Base-by-base conservation (phyloP, 2,797 vertebrate genomes). In the Cichlasoma orientale region DNA sequence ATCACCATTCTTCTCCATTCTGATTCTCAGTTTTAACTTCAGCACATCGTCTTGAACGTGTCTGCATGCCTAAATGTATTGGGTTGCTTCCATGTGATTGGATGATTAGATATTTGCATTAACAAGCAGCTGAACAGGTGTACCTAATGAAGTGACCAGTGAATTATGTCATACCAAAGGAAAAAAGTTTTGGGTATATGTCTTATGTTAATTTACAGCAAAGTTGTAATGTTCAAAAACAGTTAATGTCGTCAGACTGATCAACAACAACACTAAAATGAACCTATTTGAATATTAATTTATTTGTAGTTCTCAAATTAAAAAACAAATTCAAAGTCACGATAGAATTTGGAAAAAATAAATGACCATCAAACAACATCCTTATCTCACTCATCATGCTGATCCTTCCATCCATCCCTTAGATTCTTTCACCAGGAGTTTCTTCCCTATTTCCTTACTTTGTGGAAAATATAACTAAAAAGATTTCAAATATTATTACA, bases 61-160 rank as follows among this genome's bases (percentile, higher is more conserved):
- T 47, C 41, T 29, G 29, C 9, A 12, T 19, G 41, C 23, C 9
- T 0, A 66, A 0, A 66, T 44, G 18, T 11, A 66, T 2, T 0
- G 9, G 44, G 44, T 4, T 44, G 18, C 3, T 66, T 23, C 0
- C 23, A 66, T 47, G 11, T 66, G 41, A 66, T 66, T 7, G 25
- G 23, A 14, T 7, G 59, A 44, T 63, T 31, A 38, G 57, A 38
- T 59, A 38, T 59, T 50, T 50, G 3, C 18, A 3, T 4, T 50
- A 50, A 50, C 2, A 2, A 50, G 16, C 44, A 50, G 3, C 1
- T 4, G 29, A 59, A 36, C 31, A 59, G 57, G n/a, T 36, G 31
- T 58, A 33, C 10, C 18, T 33, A 58, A 58, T 25, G 18, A 66
- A 66, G 16, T 66, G 23, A 47, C 23, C 16, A 18, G 0, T 41